These are phyloP conservation scores for Bambusicola thoracicus DNA, from an alignment of 2,113 vertebrate genomes.

Conservation along the genomic window DNA sequence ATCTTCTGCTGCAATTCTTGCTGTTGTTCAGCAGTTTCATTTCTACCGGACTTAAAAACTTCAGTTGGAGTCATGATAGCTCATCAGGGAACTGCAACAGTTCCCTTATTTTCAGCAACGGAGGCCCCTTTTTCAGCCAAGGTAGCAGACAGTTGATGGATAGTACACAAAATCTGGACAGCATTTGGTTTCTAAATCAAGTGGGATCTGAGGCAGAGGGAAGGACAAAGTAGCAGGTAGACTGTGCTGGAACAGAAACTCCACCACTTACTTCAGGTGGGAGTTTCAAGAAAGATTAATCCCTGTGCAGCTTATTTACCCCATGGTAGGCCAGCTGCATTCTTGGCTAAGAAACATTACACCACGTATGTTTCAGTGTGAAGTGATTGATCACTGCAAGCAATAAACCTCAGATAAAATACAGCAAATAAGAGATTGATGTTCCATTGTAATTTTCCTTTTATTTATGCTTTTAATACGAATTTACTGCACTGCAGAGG, in stretches of 20 bases:
- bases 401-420: neutral
- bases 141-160: neutral
- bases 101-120: neutral
- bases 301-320: neutral
- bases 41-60: slow-evolving; percentile 10
- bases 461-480: slow-evolving; percentile 10
- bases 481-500: slow-evolving; percentile 5
- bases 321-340: neutral
- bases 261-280: neutral
- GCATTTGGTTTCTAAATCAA: neutral
- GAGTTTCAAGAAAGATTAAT: neutral
- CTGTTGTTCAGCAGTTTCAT: neutral
- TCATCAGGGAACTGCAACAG: neutral
- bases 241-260: neutral
- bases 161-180: neutral
- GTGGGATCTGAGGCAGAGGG: neutral
- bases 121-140: neutral
- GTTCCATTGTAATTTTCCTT: neutral
- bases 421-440: neutral
- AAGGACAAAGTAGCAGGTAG: neutral
- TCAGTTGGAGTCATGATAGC: neutral
- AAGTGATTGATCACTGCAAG: neutral
- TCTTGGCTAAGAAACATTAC: neutral
- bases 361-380: neutral
- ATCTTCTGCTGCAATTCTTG: neutral